Conservation (phyloP, 1,140 invertebrate genomes). For the Limonius californicus region DNA sequence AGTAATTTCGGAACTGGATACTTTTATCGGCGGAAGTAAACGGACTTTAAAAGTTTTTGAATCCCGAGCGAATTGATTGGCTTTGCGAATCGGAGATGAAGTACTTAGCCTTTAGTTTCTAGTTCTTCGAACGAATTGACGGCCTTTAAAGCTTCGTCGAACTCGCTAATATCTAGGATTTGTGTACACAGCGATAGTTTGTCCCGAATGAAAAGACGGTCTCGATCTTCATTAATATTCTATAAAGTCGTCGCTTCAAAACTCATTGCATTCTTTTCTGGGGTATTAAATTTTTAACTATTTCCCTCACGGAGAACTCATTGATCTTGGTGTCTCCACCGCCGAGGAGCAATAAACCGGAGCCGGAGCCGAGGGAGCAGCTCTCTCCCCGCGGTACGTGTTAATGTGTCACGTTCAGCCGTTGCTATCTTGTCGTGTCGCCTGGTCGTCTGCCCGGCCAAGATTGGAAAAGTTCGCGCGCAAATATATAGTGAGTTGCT, state of each 20-base stretch:
- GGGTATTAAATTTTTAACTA: constrained; percentile 39
- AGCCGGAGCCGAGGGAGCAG: constrained; percentile 2
- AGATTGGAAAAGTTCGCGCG: constrained; percentile 24
- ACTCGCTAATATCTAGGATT: not conserved
- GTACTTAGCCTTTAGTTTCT: constrained; percentile 13
- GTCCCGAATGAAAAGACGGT: not conserved
- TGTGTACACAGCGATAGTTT: constrained; percentile 1
- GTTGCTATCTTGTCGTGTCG: constrained; percentile 25
- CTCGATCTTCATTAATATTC: constrained; percentile 5
- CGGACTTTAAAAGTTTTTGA: constrained; percentile 13
- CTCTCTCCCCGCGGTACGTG: constrained; percentile 25
- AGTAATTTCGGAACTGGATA: constrained; percentile 14
- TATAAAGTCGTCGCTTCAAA: not conserved
- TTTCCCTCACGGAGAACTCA: constrained; percentile 39
- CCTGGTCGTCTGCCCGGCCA: constrained; percentile 15
- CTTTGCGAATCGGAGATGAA: constrained; percentile 2
- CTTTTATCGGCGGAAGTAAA: constrained; percentile 15
- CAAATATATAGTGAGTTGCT: constrained; percentile 5
- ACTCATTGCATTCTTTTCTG: constrained; percentile 11
- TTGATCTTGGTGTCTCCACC: constrained; percentile 38
- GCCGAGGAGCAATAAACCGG: constrained; percentile 33
- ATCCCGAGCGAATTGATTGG: constrained; percentile 13
- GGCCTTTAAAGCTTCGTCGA: no score
- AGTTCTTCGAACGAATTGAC: not conserved
- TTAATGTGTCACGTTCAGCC: constrained; percentile 40